Evolutionary conservation across 2,888 invertebrate species (phyloP), one percentile per base, ranked within the genome.

Genomic region (Colletes collaris): DNA sequence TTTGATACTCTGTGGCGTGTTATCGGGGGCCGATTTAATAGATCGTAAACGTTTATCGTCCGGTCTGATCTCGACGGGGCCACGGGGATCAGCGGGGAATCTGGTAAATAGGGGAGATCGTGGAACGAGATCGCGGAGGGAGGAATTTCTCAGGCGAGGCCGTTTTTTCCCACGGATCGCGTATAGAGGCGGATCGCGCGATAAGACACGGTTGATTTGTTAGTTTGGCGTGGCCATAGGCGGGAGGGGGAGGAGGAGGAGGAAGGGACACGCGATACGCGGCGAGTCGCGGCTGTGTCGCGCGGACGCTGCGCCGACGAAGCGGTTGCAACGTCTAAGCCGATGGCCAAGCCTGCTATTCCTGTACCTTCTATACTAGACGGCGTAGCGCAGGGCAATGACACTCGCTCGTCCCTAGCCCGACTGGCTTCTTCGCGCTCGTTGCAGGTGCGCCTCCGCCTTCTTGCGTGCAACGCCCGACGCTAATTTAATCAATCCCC

Each of bases 401-500:
- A 89, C 89, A 89, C 88, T 84, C 81, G 79, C 74, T 67, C 79
- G 82, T 84, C 80, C 79, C 79, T 77, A 77, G 77, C 82, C 62
- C 76, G 83, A 83, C 86, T 79, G 74, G 82, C 83, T 78, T 78
- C 78, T 85, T 73, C 80, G 83, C 82, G 66, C 35, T 35, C 66
- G 66, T 80, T 64, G 86, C 86, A 86, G 84, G 86, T 86, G 86
- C 82, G 84, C 70, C 79, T 82, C 76, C 78, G 71, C 79, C 79
- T 46, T 82, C 82, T 82, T 67, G 84, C 80, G 85, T 83, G 84
- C 85, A 73, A 80, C 82, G 84, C 71, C 80, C 83, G 81, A 69
- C 89, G 86, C 87, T 89, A 89, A 89, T 89, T 89, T 87, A 87
- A 89, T 89, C 88, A 86, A 89, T 86, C 79, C 74, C 85, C 76